phyloP scores from a whole-genome alignment of 2,797 vertebrate species.

The Xenops minutus region DNA sequence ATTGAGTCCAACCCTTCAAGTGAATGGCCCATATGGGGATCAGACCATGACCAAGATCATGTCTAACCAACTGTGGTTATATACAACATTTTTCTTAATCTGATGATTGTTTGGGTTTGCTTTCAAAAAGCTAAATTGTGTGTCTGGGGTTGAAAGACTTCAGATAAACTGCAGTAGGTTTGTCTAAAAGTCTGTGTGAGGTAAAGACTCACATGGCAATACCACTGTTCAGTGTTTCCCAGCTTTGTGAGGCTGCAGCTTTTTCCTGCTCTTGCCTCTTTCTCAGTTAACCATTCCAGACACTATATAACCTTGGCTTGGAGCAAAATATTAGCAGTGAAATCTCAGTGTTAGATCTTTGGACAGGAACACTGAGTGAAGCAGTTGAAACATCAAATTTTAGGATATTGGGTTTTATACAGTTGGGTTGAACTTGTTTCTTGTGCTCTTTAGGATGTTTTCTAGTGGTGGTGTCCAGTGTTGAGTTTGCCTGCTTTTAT shows the following conservation, averaged over 20 bases:
- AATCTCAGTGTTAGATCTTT: neutral
- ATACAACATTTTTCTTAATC: neutral
- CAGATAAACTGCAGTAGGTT: neutral
- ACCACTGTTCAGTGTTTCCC: accelerated
- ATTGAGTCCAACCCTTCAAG: neutral
- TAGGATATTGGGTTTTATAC: neutral
- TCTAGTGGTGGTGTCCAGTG: too few relatives aligned
- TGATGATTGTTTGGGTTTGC: neutral
- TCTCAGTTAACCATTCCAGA: neutral
- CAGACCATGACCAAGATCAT: neutral
- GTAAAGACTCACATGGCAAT: neutral
- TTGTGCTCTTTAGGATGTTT: neutral
- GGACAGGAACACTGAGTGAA: neutral
- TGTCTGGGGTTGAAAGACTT: neutral
- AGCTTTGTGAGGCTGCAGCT: neutral
- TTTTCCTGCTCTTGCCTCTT: neutral
- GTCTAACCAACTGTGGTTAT: neutral
- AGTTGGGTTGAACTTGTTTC: neutral
- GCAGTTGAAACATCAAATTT: neutral
- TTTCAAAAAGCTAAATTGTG: neutral
- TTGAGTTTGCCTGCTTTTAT: neutral
- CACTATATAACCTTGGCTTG: neutral
- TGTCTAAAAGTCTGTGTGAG: neutral
- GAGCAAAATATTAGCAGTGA: neutral
- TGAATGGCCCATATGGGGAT: neutral